A percentile compares a stretch with the other conserved stretches of the same genome.
Evolutionary conservation across 1,140 invertebrate genomes (phyloP).

Genomic region (Telenomus remus): DNA sequence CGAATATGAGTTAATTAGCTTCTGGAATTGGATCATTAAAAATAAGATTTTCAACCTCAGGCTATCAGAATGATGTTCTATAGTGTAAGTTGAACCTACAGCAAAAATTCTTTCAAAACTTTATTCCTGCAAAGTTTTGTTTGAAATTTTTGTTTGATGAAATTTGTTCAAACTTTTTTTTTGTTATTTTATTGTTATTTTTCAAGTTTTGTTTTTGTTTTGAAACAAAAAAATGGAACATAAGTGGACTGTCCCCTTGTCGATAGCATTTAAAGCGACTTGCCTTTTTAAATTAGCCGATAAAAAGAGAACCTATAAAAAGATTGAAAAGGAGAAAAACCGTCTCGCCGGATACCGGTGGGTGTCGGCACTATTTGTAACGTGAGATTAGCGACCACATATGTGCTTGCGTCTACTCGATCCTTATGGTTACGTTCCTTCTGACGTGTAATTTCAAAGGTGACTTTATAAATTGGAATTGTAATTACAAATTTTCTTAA

Average conservation of each 20-base stretch:
- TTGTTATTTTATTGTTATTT: conserved; percentile 23
- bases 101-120: too few relatives aligned
- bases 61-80: conserved; percentile 44
- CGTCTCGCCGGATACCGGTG: conserved; percentile 55
- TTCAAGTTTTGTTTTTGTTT: too few relatives aligned
- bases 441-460: conserved; percentile 55
- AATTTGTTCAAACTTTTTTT: conserved; percentile 65
- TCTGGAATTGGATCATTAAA: conserved; percentile 58
- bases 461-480: conserved; percentile 35
- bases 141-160: too few relatives aligned
- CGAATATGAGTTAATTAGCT: conserved; percentile 57
- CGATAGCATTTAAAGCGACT: conserved; percentile 47
- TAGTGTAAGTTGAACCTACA: conserved; percentile 23
- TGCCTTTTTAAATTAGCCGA: conserved; percentile 53
- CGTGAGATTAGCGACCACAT: conserved; percentile 51
- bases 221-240: too few relatives aligned
- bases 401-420: conserved; percentile 45
- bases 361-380: conserved; percentile 62
- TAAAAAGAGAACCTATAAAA: conserved; percentile 46
- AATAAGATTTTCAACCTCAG: conserved; percentile 60
- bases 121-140: too few relatives aligned
- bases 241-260: neutral
- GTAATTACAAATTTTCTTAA: neutral
- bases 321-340: conserved; percentile 30
- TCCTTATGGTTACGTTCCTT: conserved; percentile 42